A percentile compares a stretch with the other conserved stretches of the same genome.
Evolutionary conservation across 2,113 vertebrate species (phyloP).

Genomic region (Tonatia bakeri): DNA sequence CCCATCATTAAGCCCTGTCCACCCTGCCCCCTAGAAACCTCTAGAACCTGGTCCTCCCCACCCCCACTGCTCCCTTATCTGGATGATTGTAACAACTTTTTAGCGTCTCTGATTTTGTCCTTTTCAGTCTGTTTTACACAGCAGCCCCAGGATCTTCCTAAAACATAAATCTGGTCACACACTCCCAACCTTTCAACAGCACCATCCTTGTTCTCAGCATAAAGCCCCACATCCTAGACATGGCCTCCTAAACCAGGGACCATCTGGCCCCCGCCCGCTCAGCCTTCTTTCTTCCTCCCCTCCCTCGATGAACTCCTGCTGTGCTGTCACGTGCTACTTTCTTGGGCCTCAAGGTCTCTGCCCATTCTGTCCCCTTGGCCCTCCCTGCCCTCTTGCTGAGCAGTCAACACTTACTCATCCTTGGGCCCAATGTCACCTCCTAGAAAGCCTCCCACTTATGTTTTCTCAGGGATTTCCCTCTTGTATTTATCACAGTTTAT

Average conservation of each 20-base stretch:
- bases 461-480: slow-evolving; percentile 2
- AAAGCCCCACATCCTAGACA: background rate
- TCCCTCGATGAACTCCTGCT: background rate
- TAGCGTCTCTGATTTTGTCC: background rate
- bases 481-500: background rate
- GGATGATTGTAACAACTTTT: background rate
- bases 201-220: background rate
- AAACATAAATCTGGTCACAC: background rate
- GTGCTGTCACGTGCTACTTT: background rate
- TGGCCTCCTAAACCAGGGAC: background rate
- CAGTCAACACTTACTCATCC: background rate
- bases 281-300: background rate
- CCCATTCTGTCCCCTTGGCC: no score
- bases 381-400: background rate
- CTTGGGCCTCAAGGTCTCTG: background rate
- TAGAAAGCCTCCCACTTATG: background rate
- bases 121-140: background rate
- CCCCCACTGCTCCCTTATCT: background rate
- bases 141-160: background rate
- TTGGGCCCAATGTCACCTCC: background rate
- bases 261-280: background rate
- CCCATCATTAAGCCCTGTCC: background rate
- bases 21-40: background rate
- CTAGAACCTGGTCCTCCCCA: background rate
- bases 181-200: background rate